phyloP scores from a whole-genome alignment of 2,113 vertebrate species.

The Variabilichromis moorii region DNA sequence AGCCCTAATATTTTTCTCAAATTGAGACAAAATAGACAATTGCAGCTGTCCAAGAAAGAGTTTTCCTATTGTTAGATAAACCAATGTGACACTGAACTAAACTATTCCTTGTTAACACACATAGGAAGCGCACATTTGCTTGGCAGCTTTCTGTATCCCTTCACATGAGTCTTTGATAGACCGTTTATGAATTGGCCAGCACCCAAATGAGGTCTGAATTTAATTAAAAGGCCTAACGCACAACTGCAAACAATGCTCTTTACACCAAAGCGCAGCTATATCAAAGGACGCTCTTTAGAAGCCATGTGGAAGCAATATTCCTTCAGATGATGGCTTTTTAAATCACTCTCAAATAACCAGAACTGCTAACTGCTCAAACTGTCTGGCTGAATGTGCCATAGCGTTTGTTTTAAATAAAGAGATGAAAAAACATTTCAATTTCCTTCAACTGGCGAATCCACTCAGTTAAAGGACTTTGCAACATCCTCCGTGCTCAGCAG shows the following conservation, averaged over 20 bases:
- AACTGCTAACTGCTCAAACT: not conserved
- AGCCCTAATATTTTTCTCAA: not conserved
- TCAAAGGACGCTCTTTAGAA: conserved; percentile 6
- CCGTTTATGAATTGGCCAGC: conserved; percentile 40
- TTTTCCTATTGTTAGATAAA: not conserved
- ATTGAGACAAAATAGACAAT: not conserved
- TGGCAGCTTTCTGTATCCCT: conserved; percentile 2
- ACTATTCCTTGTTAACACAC: conserved; percentile 7
- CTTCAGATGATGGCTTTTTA: not conserved
- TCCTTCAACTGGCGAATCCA: not conserved
- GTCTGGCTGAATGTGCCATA: fast-evolving
- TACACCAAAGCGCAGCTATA: conserved; percentile 6
- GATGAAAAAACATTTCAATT: not conserved
- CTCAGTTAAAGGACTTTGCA: not conserved
- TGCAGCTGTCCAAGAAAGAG: not conserved
- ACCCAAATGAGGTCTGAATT: conserved; percentile 31
- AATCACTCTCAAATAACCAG: not conserved
- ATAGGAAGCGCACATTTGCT: not conserved
- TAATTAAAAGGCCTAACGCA: conserved; percentile 44
- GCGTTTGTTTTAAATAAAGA: not conserved
- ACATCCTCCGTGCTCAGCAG: not conserved
- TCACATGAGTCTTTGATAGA: conserved; percentile 31
- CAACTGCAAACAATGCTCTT: conserved; percentile 31
- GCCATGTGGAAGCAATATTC: not conserved
- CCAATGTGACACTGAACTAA: not conserved